These are phyloP conservation scores for Rhizoglyphus robini DNA, from an alignment of 1,140 invertebrate genomes.

Conservation along the genomic window DNA sequence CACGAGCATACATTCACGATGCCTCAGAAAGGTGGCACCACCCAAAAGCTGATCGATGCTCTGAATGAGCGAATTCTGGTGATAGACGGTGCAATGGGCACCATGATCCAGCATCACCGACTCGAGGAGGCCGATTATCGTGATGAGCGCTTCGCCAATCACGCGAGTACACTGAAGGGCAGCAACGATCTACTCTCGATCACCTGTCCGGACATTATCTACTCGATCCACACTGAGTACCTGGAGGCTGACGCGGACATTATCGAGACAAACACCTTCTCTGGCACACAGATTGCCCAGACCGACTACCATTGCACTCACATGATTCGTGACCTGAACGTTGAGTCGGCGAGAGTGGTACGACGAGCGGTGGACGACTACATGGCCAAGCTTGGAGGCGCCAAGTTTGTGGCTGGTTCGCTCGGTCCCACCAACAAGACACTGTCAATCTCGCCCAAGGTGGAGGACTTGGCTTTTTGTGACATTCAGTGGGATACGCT, in stretches of 20 bases:
- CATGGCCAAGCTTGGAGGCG: constrained; percentile 32
- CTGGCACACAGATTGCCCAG: constrained; percentile 45
- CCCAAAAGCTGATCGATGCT: constrained; percentile 21
- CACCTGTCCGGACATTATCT: constrained; percentile 43
- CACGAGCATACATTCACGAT: too few species aligned
- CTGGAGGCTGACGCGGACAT: constrained; percentile 47
- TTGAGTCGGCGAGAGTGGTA: constrained; percentile 42
- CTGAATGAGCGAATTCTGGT: constrained; percentile 40
- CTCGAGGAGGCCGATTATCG: constrained; percentile 44
- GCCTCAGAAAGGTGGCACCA: background rate
- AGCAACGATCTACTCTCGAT: constrained; percentile 47
- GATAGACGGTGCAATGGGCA: constrained; percentile 51
- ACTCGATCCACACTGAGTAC: constrained; percentile 44
- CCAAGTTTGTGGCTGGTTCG: constrained; percentile 44
- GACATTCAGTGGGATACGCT: constrained; percentile 49
- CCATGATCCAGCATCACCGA: constrained; percentile 45
- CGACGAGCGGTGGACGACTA: constrained; percentile 39
- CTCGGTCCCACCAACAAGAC: constrained; percentile 49
- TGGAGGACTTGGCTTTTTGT: constrained; percentile 45
- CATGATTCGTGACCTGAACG: constrained; percentile 41
- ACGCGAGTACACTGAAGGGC: constrained; percentile 41
- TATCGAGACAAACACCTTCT: constrained; percentile 50
- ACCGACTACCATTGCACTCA: constrained; percentile 44
- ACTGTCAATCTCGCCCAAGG: constrained; percentile 48
- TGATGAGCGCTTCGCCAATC: constrained; percentile 38